Conservation (phyloP, 2,797 vertebrate genomes). For the Galagoides demidoff region DNA sequence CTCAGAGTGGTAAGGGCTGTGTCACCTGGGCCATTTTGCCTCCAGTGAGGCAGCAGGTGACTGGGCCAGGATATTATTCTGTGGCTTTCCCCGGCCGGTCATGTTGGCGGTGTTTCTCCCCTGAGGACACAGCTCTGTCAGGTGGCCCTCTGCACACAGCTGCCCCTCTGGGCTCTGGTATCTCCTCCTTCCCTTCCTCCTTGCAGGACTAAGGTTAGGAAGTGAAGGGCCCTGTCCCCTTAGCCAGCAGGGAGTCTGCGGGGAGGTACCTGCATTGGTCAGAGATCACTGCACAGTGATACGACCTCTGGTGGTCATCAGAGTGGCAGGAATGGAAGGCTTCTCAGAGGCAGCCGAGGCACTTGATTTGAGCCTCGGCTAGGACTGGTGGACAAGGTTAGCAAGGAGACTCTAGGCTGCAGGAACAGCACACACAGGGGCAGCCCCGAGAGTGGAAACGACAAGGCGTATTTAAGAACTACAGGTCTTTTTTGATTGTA, state of each 20-base stretch:
- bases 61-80: no score
- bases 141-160: no score
- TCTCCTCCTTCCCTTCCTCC: background rate
- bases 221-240: background rate
- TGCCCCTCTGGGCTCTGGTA: background rate
- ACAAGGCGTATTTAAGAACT: background rate
- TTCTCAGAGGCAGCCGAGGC: background rate
- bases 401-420: accelerated
- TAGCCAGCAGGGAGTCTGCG: no score
- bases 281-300: background rate
- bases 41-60: background rate
- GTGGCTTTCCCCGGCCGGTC: background rate
- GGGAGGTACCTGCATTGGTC: background rate
- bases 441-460: no score
- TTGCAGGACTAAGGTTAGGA: background rate
- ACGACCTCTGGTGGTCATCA: background rate
- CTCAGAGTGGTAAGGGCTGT: background rate
- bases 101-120: background rate
- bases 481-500: background rate
- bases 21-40: background rate
- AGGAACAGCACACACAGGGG: background rate
- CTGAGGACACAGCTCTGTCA: background rate
- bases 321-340: background rate
- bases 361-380: background rate
- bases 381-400: background rate